Conservation (phyloP, 2,888 invertebrate species). For the Drosophila pseudotalamancana region DNA sequence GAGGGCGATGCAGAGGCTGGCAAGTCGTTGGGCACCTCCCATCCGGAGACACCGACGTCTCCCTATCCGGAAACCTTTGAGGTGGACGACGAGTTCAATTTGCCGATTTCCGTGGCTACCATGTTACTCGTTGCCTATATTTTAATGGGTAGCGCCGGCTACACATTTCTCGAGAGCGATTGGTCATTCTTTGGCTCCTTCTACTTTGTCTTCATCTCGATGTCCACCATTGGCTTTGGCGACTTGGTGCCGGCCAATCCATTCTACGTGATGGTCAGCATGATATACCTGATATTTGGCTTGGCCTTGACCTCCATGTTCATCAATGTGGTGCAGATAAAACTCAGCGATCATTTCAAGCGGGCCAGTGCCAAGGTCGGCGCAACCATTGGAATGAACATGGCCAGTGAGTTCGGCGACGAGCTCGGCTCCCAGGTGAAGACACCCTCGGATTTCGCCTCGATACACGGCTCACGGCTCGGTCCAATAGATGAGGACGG, state of each 20-base stretch:
- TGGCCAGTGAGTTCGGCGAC: constrained; percentile 85
- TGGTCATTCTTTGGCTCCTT: constrained; percentile 98
- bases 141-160: constrained; percentile 92
- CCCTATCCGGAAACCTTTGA: constrained; percentile 91
- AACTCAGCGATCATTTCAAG: constrained; percentile 91
- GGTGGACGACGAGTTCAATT: constrained; percentile 96
- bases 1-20: constrained; percentile 64
- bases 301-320: constrained; percentile 98
- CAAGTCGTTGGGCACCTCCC: constrained; percentile 75
- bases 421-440: constrained; percentile 68
- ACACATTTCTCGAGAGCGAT: constrained; percentile 88
- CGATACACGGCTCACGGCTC: constrained; percentile 78
- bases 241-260: constrained; percentile 96
- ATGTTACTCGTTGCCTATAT: constrained; percentile 93
- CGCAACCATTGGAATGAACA: constrained; percentile 92
- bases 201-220: constrained; percentile 98
- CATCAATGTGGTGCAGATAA: constrained; percentile 96
- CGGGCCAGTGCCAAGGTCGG: constrained; percentile 94
- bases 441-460: constrained; percentile 78
- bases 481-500: constrained; percentile 77
- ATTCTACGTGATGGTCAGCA: constrained; percentile 94
- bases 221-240: constrained; percentile 98
- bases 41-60: constrained; percentile 88
- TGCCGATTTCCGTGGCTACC: constrained; percentile 96
- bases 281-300: constrained; percentile 96